A percentile compares a stretch with the other conserved stretches of the same genome.
Conservation (phyloP, 2,113 vertebrate genomes). For the Collichthys lucidus region DNA sequence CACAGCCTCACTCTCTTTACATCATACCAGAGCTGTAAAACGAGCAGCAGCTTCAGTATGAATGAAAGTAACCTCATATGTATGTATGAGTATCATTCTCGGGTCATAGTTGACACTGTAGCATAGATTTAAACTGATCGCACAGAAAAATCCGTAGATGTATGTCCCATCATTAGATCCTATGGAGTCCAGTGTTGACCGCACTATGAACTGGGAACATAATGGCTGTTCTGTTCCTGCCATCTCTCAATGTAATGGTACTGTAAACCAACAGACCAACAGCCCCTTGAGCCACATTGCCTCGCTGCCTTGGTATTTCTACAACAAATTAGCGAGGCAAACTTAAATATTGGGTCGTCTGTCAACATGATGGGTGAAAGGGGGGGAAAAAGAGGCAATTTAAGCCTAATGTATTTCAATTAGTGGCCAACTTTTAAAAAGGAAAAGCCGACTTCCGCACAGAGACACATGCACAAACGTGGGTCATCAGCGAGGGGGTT, state of each 20-base stretch:
- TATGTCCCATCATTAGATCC: conserved; percentile 11
- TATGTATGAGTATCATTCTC: not conserved
- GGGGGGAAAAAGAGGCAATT: conserved; percentile 89
- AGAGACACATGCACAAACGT: conserved; percentile 59
- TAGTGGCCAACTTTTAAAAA: conserved; percentile 82
- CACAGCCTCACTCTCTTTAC: not conserved
- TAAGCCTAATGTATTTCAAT: conserved; percentile 92
- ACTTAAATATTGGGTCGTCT: conserved; percentile 91
- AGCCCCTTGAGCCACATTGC: conserved; percentile 75
- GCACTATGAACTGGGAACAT: conserved; percentile 74
- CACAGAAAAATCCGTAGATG: not conserved
- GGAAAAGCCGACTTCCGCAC: conserved; percentile 72
- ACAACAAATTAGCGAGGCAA: conserved; percentile 83
- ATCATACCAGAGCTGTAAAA: not conserved
- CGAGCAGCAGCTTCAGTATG: not conserved
- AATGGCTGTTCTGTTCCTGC: conserved; percentile 80
- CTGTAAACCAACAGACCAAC: conserved; percentile 76
- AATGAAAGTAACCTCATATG: not conserved
- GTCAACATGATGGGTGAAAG: conserved; percentile 94
- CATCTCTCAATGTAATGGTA: conserved; percentile 80
- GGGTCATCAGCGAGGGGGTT: conserved; percentile 54
- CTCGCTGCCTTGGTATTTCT: conserved; percentile 71
- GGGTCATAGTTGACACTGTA: not conserved
- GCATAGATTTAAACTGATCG: not conserved
- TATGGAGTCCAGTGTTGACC: conserved; percentile 66